Base-by-base conservation (phyloP, 37 sponge, comb jelly and placozoan species). In the Spongilla lacustris region DNA sequence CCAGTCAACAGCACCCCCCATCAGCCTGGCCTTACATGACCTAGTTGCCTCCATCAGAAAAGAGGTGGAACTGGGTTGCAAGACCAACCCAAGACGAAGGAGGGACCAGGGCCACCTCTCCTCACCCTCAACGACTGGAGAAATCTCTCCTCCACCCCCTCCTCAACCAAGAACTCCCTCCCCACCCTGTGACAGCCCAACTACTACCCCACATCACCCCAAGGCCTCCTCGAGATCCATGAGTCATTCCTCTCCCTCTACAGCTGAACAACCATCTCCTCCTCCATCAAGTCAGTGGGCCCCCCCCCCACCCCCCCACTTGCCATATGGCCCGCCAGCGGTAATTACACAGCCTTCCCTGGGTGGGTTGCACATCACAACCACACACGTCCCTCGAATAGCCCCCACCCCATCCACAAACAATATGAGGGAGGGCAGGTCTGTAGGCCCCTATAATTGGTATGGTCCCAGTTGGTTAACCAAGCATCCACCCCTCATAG, bases 1-100 rank as follows among this genome's bases (percentile, higher is more conserved):
- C 58, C 58, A 58, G 58, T 58, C 58, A 58, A 58, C 58, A 58
- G 58, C 58, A 58, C 58, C 58, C 58, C 58, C 58, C 21, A 58
- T 17, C 58, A 58, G 58, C 58, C 58, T 58, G 58, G 58, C 58
- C 58, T 58, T 58, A 58, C 58, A 58, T 58, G 58, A 58, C 58
- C 58, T 58, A 58, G 58, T 58, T 58, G 58, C 58, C 58, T 58
- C 58, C 58, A 58, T 58, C 58, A 58, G 58, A 58, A 58, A 58
- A 58, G 58, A 58, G 58, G 58, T 58, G 58, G 58, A 58, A 58
- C 58, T 58, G 58, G 58, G 58, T 58, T 58, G 58, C 58, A 58
- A 58, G 58, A 13, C 58, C 58, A 58, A 58, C 58, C 58, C 58
- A 58, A 58, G 58, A 58, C 58, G 58, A 58, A 58, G 58, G 58